These are phyloP conservation scores for Luperina nickerlii DNA, from an alignment of 2,888 invertebrate genomes.

Conservation along the genomic window DNA sequence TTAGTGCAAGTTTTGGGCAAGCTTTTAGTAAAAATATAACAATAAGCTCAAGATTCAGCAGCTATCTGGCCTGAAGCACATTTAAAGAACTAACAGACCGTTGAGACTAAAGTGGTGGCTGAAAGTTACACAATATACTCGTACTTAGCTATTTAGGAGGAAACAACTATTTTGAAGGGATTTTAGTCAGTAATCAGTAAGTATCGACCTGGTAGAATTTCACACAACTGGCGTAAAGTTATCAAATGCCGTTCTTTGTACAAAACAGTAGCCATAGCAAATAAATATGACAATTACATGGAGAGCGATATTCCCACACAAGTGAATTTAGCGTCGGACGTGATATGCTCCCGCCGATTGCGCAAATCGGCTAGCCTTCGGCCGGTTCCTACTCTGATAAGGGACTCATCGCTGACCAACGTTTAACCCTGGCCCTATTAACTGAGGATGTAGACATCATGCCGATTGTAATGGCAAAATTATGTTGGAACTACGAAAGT, in stretches of 20 bases:
- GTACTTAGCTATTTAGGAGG: background rate
- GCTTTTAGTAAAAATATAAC: background rate
- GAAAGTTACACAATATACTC: background rate
- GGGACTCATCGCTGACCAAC: slow-evolving; percentile 77
- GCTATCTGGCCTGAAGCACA: background rate
- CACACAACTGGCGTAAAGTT: slow-evolving; percentile 17
- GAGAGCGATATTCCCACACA: slow-evolving; percentile 80
- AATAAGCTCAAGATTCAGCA: background rate
- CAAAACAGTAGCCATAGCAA: slow-evolving; percentile 40
- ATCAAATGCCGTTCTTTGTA: slow-evolving; percentile 54
- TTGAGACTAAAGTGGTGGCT: background rate
- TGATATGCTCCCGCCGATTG: slow-evolving; percentile 82
- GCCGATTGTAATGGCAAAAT: slow-evolving; percentile 62
- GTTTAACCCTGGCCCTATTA: slow-evolving; percentile 88
- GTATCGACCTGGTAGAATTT: background rate
- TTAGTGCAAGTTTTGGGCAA: background rate
- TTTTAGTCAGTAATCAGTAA: background rate
- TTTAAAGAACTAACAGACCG: background rate
- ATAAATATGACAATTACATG: slow-evolving; percentile 67
- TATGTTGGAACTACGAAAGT: slow-evolving; percentile 44
- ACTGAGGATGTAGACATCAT: slow-evolving; percentile 79
- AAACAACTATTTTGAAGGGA: background rate
- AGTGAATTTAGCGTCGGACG: slow-evolving; percentile 84
- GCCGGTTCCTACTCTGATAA: slow-evolving; percentile 87
- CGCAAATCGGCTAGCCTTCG: slow-evolving; percentile 88